A percentile compares a stretch with the other conserved stretches of the same genome.
phyloP scores from a whole-genome alignment of 2,113 vertebrate genomes.

The Hemiprocne comata region DNA sequence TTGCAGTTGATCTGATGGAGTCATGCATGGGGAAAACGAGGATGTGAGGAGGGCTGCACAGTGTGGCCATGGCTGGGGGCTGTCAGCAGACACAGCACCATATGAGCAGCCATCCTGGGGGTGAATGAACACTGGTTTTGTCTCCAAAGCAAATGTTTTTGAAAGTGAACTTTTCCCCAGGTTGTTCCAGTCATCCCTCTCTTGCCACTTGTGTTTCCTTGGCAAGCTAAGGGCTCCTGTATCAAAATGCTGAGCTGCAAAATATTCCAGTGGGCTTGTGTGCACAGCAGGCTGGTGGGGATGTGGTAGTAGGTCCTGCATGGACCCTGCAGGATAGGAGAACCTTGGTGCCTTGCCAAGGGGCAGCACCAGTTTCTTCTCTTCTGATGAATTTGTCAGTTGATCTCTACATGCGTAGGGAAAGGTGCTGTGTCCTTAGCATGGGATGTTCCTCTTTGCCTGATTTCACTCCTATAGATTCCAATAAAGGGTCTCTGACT shows the following conservation, averaged over 20 bases:
- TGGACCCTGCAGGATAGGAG: not conserved
- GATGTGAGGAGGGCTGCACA: accelerated
- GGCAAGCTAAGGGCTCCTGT: not conserved
- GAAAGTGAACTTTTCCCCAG: not conserved
- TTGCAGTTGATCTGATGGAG: not conserved
- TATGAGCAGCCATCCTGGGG: not conserved
- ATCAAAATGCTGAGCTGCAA: not conserved
- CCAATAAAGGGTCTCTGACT: accelerated
- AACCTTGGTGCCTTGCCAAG: too few species aligned
- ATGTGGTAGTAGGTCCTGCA: not conserved
- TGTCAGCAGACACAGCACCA: not conserved
- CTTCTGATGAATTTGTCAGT: not conserved
- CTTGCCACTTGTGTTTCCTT: not conserved
- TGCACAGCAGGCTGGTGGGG: accelerated
- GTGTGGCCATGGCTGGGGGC: not conserved
- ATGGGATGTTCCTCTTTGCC: not conserved
- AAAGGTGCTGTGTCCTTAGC: not conserved
- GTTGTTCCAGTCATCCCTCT: not conserved
- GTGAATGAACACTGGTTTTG: accelerated
- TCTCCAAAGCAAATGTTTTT: not conserved
- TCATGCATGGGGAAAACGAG: accelerated
- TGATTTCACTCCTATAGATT: not conserved
- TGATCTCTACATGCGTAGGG: accelerated
- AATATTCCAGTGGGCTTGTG: not conserved
- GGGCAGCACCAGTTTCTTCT: not conserved